Percentiles rank a stretch among this genome's conserved stretches.
Evolutionary conservation across 1,140 invertebrate genomes (phyloP).

Genomic region (Dendrolimus punctatus): DNA sequence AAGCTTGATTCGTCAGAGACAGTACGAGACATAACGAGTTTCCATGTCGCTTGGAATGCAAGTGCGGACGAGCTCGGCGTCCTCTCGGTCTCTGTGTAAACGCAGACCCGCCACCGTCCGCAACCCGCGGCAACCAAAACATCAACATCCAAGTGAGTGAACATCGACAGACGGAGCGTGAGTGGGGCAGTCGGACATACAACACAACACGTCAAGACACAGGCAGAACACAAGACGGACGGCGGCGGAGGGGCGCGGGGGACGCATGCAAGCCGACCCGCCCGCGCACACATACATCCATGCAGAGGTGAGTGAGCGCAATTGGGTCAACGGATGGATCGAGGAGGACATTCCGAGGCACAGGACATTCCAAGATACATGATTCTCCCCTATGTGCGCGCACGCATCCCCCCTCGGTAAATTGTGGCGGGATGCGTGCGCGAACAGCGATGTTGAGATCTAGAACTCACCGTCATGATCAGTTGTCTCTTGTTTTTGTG

Average conservation of each 20-base stretch:
- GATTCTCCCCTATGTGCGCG: slow-evolving; percentile 72
- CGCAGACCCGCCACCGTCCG: slow-evolving; percentile 27
- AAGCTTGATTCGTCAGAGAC: slow-evolving; percentile 26
- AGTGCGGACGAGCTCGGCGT: slow-evolving; percentile 53
- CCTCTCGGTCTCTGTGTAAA: slow-evolving; percentile 38
- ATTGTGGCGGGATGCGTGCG: slow-evolving; percentile 35
- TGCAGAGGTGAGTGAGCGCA: slow-evolving; percentile 63
- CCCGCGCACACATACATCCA: slow-evolving; percentile 59
- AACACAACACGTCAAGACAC: slow-evolving; percentile 68
- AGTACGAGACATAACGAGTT: slow-evolving; percentile 52
- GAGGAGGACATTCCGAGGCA: slow-evolving; percentile 74
- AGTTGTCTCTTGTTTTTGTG: too few species aligned
- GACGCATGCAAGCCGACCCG: slow-evolving; percentile 57
- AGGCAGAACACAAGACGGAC: slow-evolving; percentile 56
- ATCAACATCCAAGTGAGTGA: slow-evolving; percentile 45
- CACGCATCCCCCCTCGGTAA: slow-evolving; percentile 29
- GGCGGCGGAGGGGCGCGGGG: slow-evolving; percentile 33
- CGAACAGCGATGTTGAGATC: slow-evolving; percentile 72
- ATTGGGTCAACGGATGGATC: slow-evolving; percentile 59
- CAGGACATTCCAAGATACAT: slow-evolving; percentile 75
- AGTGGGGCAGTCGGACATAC: slow-evolving; percentile 41
- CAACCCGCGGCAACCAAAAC: slow-evolving; percentile 27
- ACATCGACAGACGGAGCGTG: slow-evolving; percentile 43
- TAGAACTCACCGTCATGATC: slow-evolving; percentile 63
- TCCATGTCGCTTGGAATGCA: slow-evolving; percentile 73